These are phyloP conservation scores for Aphrocallistes beatrix DNA, from an alignment of 37 sponge, comb jelly and placozoan genomes.

Conservation along the genomic window DNA sequence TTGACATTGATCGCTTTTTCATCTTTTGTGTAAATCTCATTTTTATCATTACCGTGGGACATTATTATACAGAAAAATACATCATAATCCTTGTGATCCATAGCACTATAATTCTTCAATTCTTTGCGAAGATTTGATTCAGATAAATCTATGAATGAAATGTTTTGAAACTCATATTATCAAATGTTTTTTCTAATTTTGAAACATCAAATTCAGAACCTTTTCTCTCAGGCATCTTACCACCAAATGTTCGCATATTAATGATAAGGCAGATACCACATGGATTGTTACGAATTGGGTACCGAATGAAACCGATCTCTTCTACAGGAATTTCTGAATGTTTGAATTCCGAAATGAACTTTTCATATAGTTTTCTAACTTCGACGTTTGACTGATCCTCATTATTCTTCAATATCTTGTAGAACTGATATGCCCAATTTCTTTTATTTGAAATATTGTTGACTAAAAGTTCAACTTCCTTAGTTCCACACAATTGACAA, in stretches of 20 bases:
- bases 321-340: neutral
- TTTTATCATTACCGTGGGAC: neutral
- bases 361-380: neutral
- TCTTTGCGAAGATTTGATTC: neutral
- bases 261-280: constrained; percentile 5
- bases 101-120: neutral
- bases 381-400: neutral
- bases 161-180: neutral
- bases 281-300: neutral
- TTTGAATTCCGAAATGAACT: neutral
- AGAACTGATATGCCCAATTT: neutral
- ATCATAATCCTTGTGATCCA: neutral
- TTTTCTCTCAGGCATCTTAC: neutral
- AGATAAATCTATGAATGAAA: neutral
- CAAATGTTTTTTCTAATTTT: constrained; percentile 1
- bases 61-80: neutral
- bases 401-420: neutral
- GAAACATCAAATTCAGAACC: neutral
- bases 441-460: neutral
- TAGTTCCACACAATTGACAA: neutral
- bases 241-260: neutral
- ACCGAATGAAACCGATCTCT: neutral
- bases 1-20: neutral
- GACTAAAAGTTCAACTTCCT: neutral
- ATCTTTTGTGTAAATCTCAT: neutral